Conservation (phyloP, 2,888 invertebrate genomes). For the Eupithecia insigniata region DNA sequence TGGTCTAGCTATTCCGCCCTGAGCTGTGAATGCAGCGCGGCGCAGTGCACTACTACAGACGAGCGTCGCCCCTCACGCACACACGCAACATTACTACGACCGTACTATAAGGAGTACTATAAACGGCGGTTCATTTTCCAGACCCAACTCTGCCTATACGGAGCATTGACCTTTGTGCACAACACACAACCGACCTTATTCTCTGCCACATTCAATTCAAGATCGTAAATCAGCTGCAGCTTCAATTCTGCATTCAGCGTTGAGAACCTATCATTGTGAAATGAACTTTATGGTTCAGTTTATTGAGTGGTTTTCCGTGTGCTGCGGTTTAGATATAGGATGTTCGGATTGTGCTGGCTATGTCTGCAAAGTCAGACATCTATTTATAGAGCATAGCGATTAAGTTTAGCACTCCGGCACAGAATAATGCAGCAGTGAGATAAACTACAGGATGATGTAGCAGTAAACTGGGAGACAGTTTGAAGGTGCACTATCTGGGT, state of each 20-base stretch:
- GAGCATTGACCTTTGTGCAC: slow-evolving; percentile 44
- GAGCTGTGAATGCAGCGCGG: slow-evolving; percentile 48
- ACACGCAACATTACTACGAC: slow-evolving; percentile 67
- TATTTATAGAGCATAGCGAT: slow-evolving; percentile 76
- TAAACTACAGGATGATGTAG: slow-evolving; percentile 24
- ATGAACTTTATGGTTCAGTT: slow-evolving; percentile 48
- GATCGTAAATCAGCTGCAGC: slow-evolving; percentile 41
- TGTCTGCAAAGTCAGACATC: slow-evolving; percentile 77
- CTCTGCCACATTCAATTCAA: slow-evolving; percentile 39
- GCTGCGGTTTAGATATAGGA: slow-evolving; percentile 41
- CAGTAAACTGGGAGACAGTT: slow-evolving; percentile 56
- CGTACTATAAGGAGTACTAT: slow-evolving; percentile 79
- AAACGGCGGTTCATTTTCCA: slow-evolving; percentile 77
- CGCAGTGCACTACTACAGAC: slow-evolving; percentile 55
- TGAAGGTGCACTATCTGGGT: slow-evolving; percentile 49
- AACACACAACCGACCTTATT: slow-evolving; percentile 52
- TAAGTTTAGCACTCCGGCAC: slow-evolving; percentile 58
- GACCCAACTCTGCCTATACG: slow-evolving; percentile 70
- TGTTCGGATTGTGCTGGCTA: slow-evolving; percentile 55
- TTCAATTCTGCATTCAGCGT: slow-evolving; percentile 36
- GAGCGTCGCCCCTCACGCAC: slow-evolving; percentile 53
- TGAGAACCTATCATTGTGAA: slow-evolving; percentile 34
- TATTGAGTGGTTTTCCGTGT: slow-evolving; percentile 47
- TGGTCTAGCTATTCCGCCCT: slow-evolving; percentile 17
- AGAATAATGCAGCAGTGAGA: slow-evolving; percentile 27